Evolutionary conservation across 2,113 vertebrate species (phyloP), one percentile per base, ranked within the genome.

Genomic region (Morone saxatilis): DNA sequence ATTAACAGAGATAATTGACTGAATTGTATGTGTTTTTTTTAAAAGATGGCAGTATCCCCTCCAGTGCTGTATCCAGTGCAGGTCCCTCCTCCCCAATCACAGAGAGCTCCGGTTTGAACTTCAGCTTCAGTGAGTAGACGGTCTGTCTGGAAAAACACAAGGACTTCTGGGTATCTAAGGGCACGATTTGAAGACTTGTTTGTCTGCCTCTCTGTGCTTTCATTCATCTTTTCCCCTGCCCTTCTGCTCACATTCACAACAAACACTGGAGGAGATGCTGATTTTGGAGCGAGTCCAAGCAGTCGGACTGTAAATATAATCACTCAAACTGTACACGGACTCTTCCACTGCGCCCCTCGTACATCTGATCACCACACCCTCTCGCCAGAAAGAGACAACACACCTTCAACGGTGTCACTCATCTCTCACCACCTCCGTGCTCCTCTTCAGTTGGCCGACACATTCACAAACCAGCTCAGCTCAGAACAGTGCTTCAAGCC

Each of bases 31-130:
- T 67, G 7, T 71, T 57, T 71, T 5, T 76, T 9, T 76, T 71
- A 90, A 89, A 94, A 99, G 97, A 97, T 78, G 96, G 96, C 95
- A 98, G 98, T 59, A 94, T 96, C 54, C 96, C 96, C 50, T 96
- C 97, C 70, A 97, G 97, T 71, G 95, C 96, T 0, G 96, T 97
- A 50, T 99, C 98, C 91, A 98, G 97, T 59, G 96, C 96, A 11
- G 97, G 97, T 38, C 97, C 97, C 0, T 97, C 97, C 2, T 97
- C 97, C n/a, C 97, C 97, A 7, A 93, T 94, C 66, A 88, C 95
- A 67, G 86, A 94, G 67, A 95, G 95, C 86, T 93, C 93, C 54
- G 93, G 92, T 4, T 62, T 95, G 80, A 95, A 91, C 81, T 98
- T 97, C 93, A 94, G 92, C 94, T 96, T 97, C 91, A 90, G 84